These are phyloP conservation scores for Sphecodes monilicornis DNA, from an alignment of 2,888 invertebrate genomes.

Conservation along the genomic window DNA sequence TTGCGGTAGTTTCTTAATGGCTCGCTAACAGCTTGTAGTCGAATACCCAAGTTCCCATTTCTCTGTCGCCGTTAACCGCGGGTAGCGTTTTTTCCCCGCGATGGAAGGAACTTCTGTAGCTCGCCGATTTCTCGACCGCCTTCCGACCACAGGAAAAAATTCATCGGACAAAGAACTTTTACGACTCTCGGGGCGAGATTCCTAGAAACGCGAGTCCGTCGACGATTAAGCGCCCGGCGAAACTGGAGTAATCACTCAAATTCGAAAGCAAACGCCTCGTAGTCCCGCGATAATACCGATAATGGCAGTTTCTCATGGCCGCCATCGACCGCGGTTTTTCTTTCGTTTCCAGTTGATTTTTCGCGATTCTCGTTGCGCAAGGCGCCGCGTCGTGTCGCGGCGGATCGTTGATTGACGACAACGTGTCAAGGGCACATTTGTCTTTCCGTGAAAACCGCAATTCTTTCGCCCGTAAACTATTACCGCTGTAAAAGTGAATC, in stretches of 20 bases:
- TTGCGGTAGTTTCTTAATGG: conserved; percentile 1
- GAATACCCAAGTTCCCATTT: conserved; percentile 12
- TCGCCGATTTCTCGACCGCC: neutral
- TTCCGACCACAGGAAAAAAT: neutral
- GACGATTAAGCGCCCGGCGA: conserved; percentile 13
- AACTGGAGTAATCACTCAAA: neutral
- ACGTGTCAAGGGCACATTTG: conserved; percentile 46
- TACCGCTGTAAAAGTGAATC: conserved; percentile 30
- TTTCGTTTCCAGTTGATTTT: conserved; percentile 13
- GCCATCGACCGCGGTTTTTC: neutral
- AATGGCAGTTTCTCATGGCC: neutral
- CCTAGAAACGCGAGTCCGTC: neutral
- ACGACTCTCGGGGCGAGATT: neutral
- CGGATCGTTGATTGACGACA: conserved; percentile 10
- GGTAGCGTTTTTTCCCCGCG: neutral
- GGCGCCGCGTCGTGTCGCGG: neutral
- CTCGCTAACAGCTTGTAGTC: neutral
- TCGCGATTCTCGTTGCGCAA: conserved; percentile 17
- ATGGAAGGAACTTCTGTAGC: neutral
- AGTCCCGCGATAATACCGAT: neutral
- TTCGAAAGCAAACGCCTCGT: neutral
- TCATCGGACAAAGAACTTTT: neutral
- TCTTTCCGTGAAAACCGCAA: neutral
- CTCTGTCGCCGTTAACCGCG: conserved; percentile 5
- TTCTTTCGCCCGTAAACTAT: neutral